These are phyloP conservation scores for human DNA, from an alignment of 2,113 vertebrate species.

Conservation along the genomic window GRCh38 chr4:29941501-29942000, in stretches of 20 bases:
- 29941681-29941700: background rate
- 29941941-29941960: slow-evolving; percentile 10
- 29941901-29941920: background rate
- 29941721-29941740: background rate
- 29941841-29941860: background rate
- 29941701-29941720: background rate
- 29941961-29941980: slow-evolving; percentile 18
- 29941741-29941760: background rate
- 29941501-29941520: background rate
- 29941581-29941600: background rate
- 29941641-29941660: background rate
- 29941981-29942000: background rate
- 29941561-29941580: background rate
- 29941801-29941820: background rate
- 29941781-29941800: background rate
- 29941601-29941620: background rate
- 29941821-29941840: background rate
- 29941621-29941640: background rate
- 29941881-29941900: slow-evolving; percentile 35
- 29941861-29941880: slow-evolving; percentile 43
- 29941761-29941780: background rate
- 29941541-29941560: background rate
- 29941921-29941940: background rate
- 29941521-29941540: background rate
- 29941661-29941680: background rate